Evolutionary conservation across 2,113 vertebrate species (phyloP).

Genomic region (Oplegnathus fasciatus): DNA sequence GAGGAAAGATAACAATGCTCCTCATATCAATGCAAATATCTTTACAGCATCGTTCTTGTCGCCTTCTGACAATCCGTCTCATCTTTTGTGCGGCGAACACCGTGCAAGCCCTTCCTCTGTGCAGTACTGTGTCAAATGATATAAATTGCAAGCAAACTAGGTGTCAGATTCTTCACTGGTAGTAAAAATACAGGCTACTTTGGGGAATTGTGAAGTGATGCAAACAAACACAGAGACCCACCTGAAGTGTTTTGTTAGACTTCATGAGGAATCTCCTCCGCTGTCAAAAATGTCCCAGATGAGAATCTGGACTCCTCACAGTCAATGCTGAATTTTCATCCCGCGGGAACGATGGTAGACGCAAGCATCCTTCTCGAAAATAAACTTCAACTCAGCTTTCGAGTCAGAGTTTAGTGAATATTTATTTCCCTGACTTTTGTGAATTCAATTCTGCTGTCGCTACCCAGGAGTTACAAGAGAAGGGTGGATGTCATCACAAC

Average conservation of each 20-base stretch:
- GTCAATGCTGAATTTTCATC: background rate
- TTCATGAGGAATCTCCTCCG: background rate
- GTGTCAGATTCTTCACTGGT: slow-evolving; percentile 16
- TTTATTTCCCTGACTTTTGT: background rate
- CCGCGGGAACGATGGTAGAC: background rate
- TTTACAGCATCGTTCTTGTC: slow-evolving; percentile 39
- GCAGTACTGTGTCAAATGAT: slow-evolving; percentile 46
- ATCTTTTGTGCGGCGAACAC: slow-evolving; percentile 35
- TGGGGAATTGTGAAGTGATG: slow-evolving; percentile 20
- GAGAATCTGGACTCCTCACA: slow-evolving; percentile 1
- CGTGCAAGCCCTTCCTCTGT: slow-evolving; percentile 8
- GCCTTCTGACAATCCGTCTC: slow-evolving; percentile 48
- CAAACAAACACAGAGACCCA: slow-evolving; percentile 31
- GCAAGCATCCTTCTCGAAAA: background rate
- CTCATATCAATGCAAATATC: slow-evolving; percentile 50
- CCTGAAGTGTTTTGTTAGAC: slow-evolving; percentile 19
- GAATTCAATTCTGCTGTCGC: background rate
- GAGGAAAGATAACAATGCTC: slow-evolving; percentile 43
- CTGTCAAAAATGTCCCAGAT: background rate
- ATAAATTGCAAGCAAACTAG: slow-evolving; percentile 39
- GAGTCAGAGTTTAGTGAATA: background rate
- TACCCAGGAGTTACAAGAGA: background rate
- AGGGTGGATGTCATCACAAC: background rate
- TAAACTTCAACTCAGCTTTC: background rate
- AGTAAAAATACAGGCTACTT: slow-evolving; percentile 24